phyloP scores from a whole-genome alignment of 2,113 vertebrate species.

The Axis porcinus region DNA sequence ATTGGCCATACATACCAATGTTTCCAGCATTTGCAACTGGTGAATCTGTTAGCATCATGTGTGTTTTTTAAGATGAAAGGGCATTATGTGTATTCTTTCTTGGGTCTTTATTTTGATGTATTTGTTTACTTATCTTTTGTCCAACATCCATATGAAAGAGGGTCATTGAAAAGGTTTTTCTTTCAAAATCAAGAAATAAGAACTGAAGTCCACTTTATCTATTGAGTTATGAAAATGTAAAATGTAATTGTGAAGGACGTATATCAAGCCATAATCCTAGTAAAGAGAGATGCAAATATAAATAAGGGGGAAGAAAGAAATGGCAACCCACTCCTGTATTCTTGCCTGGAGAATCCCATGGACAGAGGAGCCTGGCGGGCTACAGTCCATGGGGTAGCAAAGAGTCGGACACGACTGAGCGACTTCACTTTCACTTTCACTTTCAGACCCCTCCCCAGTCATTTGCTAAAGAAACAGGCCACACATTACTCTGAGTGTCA shows the following conservation, averaged over 20 bases:
- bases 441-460: neutral
- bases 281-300: neutral
- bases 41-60: neutral
- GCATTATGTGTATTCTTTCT: neutral
- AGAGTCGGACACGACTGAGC: no score
- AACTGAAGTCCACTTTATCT: neutral
- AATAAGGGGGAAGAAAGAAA: neutral
- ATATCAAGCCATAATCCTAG: neutral
- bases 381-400: no score
- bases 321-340: no score
- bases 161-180: neutral
- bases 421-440: no score
- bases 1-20: neutral
- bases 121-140: neutral
- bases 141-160: neutral
- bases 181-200: neutral
- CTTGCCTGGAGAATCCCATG: no score
- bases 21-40: fast-evolving
- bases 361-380: no score
- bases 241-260: neutral
- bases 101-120: neutral
- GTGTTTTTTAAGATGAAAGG: neutral
- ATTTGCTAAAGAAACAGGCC: neutral
- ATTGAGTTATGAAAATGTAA: neutral
- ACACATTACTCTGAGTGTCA: neutral